Base-by-base conservation (phyloP, 2,888 invertebrate genomes). In the Xanthia togata region DNA sequence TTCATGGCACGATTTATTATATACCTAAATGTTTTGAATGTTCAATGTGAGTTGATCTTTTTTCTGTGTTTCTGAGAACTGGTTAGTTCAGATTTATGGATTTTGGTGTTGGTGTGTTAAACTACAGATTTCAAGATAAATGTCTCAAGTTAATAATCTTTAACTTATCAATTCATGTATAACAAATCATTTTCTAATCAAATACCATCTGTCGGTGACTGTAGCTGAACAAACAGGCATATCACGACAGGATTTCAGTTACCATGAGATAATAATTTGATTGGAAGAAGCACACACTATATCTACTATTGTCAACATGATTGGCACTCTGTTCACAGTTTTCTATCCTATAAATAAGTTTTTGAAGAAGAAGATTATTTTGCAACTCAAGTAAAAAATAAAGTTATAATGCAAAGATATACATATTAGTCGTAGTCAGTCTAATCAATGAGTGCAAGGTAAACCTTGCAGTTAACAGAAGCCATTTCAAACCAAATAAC, bases 161-260 rank as follows among this genome's bases (percentile, higher is more conserved):
- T 31, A 47, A 12, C 6, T 64, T 41, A 2, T 44, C 20, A 4
- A 31, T 65, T 12, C 14, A 63, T 23, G 12, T 65, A 6, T 14
- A 47, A 23, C 12, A 47, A 23, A 23, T 31, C 2, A 9, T 23
- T 31, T 26, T 76, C n/a, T 38, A 2, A 5, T 11, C 8, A 77
- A 50, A 55, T 5, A 41, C 1, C 26, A 35, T 72, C 14, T 85
- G 78, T 82, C 2, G 8, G 63, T 12, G 78, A 83, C 83, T 82
- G 86, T 82, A 85, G 31, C 68, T 64, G 44, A 70, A 72, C 70
- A 76, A 72, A 77, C 20, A 70, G n/a, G 31, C 47, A 26, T 57
- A 76, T 59, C 76, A 74, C 62, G 63, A 59, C 62, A 44, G 38
- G 60, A 79, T 76, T 76, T 79, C 53, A 68, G 72, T 74, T 72